Conservation (phyloP, 2,113 vertebrate species). For the Eptesicus fuscus region DNA sequence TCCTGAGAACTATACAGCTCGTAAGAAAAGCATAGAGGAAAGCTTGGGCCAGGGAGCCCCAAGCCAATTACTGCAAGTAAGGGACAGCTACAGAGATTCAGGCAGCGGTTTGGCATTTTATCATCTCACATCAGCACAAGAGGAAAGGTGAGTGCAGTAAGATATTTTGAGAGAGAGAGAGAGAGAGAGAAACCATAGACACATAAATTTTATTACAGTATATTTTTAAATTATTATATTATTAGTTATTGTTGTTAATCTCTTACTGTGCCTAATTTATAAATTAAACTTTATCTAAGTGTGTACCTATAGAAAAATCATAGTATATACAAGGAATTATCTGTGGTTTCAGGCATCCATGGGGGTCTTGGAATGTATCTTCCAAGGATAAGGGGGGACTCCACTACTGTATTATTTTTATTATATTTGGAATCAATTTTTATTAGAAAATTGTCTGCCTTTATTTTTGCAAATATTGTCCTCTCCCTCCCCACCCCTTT, state of each 20-base stretch:
- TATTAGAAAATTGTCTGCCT: neutral
- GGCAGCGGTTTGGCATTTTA: neutral
- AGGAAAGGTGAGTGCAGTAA: neutral
- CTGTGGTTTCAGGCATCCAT: neutral
- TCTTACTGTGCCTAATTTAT: too few species aligned
- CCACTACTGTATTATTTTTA: neutral
- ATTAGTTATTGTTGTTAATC: neutral
- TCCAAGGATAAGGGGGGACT: neutral
- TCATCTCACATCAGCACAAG: neutral
- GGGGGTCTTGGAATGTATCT: neutral
- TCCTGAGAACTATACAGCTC: neutral
- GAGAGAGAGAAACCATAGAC: neutral
- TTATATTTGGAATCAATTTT: neutral
- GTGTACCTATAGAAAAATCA: neutral
- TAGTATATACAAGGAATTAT: neutral
- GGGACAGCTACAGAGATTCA: neutral
- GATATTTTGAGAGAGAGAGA: neutral
- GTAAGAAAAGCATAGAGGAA: too few species aligned
- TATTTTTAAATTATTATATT: neutral
- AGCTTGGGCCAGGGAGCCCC: neutral
- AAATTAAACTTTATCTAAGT: neutral
- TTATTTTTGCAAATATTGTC: neutral
- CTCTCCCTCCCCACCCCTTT: neutral
- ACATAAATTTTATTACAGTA: neutral
- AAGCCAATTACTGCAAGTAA: too few species aligned